Base-by-base conservation (phyloP, 2,113 vertebrate genomes). In the Tauraco erythrolophus region DNA sequence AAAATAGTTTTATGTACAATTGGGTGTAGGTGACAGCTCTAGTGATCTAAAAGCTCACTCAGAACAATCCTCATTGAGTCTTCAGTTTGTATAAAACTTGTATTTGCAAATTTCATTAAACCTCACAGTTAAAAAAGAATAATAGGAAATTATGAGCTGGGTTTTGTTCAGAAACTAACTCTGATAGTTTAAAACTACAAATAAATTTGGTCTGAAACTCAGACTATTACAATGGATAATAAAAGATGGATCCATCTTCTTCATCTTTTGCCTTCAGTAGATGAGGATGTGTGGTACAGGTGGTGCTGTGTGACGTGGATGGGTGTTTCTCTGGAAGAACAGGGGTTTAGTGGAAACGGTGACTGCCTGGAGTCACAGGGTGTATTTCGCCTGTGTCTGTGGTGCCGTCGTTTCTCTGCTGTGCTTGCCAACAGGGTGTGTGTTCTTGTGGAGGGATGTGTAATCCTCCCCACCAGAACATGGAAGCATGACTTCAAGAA, bases 381-480 rank as follows among this genome's bases (percentile, higher is more conserved):
- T 78, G 48, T 91, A 94, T 93, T 92, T 84, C 0, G 46, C 72
- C 68, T 66, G 62, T 91, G 79, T 66, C 71, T 89, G 48, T 0
- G 0, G 48, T 91, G 77, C 91, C 1, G 2, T 94, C 76, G 37
- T 91, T 96, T 71, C 83, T 89, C 83, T 79, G 64, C 83, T 92
- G 19, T 4, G 79, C 88, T 81, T 97, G 95, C 95, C 97, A 96
- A 75, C 94, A 94, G 97, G 97, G 96, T 71, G 94, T 96, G 97
- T 94, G 86, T 92, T 96, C 72, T 91, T 95, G 48, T 11, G 68
- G 45, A 84, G 79, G 37, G 86, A 94, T 97, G 92, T 94, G 95
- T 96, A 94, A 95, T 95, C 80, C 61, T 97, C 95, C 95, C 96
- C 94, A 82, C 72, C 65, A 97, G 91, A 91, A 95, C 84, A 94